A percentile compares a stretch with the other conserved stretches of the same genome.
phyloP scores from a whole-genome alignment of 2,113 vertebrate species.

The Xiphophorus maculatus region DNA sequence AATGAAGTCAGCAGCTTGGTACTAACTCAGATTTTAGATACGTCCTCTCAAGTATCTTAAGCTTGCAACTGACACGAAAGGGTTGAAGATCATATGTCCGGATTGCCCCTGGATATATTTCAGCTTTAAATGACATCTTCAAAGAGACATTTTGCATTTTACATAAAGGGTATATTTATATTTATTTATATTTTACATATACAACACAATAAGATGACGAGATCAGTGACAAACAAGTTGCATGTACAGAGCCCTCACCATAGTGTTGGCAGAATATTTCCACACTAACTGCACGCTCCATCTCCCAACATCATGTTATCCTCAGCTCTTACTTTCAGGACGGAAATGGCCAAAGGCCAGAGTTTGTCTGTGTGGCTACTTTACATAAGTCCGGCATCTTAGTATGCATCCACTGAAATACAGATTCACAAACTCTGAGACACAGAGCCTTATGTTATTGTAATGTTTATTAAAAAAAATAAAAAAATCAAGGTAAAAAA shows the following conservation, averaged over 20 bases:
- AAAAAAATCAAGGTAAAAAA: conserved; percentile 16
- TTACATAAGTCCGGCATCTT: conserved; percentile 55
- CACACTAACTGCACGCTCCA: conserved; percentile 30
- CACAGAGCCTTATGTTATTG: conserved; percentile 6
- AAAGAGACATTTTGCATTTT: background rate
- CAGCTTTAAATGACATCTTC: background rate
- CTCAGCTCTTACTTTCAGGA: conserved; percentile 22
- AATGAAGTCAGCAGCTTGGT: background rate
- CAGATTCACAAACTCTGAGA: conserved; percentile 21
- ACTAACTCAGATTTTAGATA: background rate
- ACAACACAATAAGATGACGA: conserved; percentile 7
- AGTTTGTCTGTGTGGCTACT: conserved; percentile 25
- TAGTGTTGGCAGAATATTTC: conserved; percentile 25
- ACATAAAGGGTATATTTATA: background rate
- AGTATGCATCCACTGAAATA: conserved; percentile 32
- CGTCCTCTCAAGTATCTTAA: too few relatives aligned
- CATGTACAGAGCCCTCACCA: conserved; percentile 13
- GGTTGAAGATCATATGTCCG: background rate
- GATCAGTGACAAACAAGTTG: conserved; percentile 16
- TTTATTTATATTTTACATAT: background rate
- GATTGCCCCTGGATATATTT: background rate
- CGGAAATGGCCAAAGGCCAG: conserved; percentile 35
- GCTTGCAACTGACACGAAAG: background rate
- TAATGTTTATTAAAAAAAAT: background rate
- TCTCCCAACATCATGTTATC: conserved; percentile 37